phyloP scores from a whole-genome alignment of 2,797 vertebrate species.

The Chaetodon trifasciatus region DNA sequence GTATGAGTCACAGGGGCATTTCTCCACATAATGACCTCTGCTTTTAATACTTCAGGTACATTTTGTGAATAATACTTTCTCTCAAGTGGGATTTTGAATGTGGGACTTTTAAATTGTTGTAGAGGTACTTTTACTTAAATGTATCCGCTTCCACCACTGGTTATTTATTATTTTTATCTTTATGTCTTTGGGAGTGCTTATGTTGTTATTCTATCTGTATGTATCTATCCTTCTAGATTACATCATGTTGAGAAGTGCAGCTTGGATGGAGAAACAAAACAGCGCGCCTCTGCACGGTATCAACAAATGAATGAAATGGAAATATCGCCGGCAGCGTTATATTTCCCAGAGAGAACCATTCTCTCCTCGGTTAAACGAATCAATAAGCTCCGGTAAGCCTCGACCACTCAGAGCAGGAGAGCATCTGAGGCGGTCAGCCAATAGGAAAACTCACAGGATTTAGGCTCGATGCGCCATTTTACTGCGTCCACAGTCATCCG shows the following conservation, averaged over 20 bases:
- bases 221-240: background rate
- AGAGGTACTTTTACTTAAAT: too few relatives aligned
- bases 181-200: too few relatives aligned
- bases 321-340: background rate
- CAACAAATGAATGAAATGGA: slow-evolving; percentile 37
- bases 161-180: too few relatives aligned
- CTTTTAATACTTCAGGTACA: background rate
- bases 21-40: background rate
- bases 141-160: too few relatives aligned
- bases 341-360: slow-evolving; percentile 18
- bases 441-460: slow-evolving; percentile 69
- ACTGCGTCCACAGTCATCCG: slow-evolving; percentile 88
- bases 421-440: slow-evolving; percentile 63
- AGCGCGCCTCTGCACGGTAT: slow-evolving; percentile 11
- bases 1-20: too few relatives aligned
- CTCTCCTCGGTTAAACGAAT: slow-evolving; percentile 30
- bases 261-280: slow-evolving; percentile 13
- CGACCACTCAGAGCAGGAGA: slow-evolving; percentile 49
- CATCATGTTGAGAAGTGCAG: too few relatives aligned
- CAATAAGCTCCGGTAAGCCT: slow-evolving; percentile 20
- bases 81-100: background rate
- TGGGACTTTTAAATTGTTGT: background rate
- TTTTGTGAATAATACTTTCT: too few relatives aligned
- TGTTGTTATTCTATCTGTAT: too few relatives aligned
- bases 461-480: slow-evolving; percentile 88